phyloP scores from a whole-genome alignment of 2,797 vertebrate species.

The Dermochelys coriacea region DNA sequence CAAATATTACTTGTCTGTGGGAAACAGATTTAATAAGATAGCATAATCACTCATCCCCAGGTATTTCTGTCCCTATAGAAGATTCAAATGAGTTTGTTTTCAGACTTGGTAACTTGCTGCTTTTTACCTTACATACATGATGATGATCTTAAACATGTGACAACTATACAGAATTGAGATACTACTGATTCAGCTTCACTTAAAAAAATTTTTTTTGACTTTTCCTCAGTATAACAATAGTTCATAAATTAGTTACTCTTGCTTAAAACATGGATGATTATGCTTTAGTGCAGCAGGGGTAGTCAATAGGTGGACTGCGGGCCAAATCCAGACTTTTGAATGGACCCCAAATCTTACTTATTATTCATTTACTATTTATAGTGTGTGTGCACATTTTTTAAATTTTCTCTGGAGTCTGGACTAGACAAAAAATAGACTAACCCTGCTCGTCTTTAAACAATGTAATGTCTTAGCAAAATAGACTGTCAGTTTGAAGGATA shows the following conservation, averaged over 20 bases:
- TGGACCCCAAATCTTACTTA: no score
- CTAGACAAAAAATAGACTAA: no score
- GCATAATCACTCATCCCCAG: not conserved
- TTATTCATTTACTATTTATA: no score
- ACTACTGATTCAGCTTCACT: not conserved
- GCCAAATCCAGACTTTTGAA: no score
- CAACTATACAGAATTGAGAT: not conserved
- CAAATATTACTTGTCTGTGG: not conserved
- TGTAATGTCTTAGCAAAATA: no score
- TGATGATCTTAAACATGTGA: not conserved
- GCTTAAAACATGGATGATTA: not conserved
- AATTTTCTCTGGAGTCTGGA: no score
- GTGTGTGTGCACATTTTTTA: no score
- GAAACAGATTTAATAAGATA: not conserved
- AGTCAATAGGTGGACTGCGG: no score
- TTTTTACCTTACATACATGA: not conserved
- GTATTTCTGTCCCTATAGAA: not conserved
- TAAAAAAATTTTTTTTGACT: no score
- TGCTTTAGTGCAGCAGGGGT: not conserved
- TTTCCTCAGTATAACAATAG: not conserved
- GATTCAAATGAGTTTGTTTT: not conserved
- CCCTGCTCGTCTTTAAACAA: no score
- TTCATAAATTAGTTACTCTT: not conserved
- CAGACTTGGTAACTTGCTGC: not conserved
- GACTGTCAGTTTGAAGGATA: not conserved